These are phyloP conservation scores for Acanthornis magna DNA, from an alignment of 2,797 vertebrate species.

Conservation along the genomic window DNA sequence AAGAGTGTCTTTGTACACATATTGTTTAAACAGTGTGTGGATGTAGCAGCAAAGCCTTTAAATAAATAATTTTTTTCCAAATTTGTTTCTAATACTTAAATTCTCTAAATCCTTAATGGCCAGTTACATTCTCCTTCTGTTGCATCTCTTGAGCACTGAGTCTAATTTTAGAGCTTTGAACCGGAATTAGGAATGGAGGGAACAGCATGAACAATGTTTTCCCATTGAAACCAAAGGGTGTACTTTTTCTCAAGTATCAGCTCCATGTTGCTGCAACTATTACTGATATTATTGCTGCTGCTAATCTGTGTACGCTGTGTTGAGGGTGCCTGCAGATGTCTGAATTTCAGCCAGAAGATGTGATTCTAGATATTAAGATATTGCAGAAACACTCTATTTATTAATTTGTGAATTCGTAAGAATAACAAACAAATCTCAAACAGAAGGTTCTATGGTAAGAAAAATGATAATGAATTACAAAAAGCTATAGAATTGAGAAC, in stretches of 20 bases:
- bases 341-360: background rate
- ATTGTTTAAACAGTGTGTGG: background rate
- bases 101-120: background rate
- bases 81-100: background rate
- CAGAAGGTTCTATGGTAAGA: background rate
- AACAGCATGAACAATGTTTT: background rate
- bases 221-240: background rate
- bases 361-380: background rate
- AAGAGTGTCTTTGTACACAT: background rate
- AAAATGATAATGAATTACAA: background rate
- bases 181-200: background rate
- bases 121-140: background rate
- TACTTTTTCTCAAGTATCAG: background rate
- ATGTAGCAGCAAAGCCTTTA: background rate
- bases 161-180: background rate
- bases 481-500: background rate
- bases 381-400: background rate
- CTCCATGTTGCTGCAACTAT: background rate
- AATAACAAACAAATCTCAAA: background rate
- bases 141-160: background rate
- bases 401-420: slow-evolving; percentile 24
- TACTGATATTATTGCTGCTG: slow-evolving; percentile 9
- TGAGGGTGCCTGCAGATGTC: slow-evolving; percentile 19
- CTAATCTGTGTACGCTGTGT: slow-evolving; percentile 8
- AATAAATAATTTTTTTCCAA: background rate